Evolutionary conservation across 2,888 invertebrate species (phyloP), one percentile per base, ranked within the genome.

Genomic region (Andrena minutula): DNA sequence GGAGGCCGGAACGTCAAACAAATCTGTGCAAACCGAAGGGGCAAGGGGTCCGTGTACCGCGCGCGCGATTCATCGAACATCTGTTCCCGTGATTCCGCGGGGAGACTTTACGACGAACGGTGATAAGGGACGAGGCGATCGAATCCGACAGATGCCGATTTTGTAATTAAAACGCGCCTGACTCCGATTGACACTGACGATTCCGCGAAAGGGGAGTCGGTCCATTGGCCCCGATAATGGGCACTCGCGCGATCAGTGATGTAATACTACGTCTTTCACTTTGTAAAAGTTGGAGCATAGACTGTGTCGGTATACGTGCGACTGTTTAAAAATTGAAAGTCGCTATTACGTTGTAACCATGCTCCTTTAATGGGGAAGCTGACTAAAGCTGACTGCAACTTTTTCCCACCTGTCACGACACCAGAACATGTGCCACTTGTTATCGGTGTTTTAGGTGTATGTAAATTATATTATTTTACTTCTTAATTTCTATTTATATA

Each of bases 21-120:
- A 90, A 91, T 91, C 90, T 90, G 89, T 90, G 88, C 83, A 90
- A 90, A 91, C 89, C 87, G 78, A 88, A 82, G 84, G 89, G 85
- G 69, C 41, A 56, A 51, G 51, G 60, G 69, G 60, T 7, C 7
- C 23, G 68, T 12, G 12, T 2, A 23, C 12, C 2, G 58, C 70
- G 71, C 60, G 64, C 66, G 32, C 26, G 65, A 82, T 89, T 89
- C 90, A 88, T 86, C 84, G 88, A 88, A 91, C 91, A 91, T 90
- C 91, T 91, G 91, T 90, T 89, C 89, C 51, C 47, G 80, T 85
- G 88, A 89, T 86, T 75, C 86, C 82, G 60, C 65, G 69, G 77
- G 77, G 72, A 82, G 47, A 75, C 49, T 61, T 61, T 20, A 28
- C 35, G 8, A 8, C 47, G 49, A 61, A 56, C 41, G 49, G 23